These are phyloP conservation scores for Tympanuchus pallidicinctus DNA, from an alignment of 2,113 vertebrate species.

Conservation along the genomic window DNA sequence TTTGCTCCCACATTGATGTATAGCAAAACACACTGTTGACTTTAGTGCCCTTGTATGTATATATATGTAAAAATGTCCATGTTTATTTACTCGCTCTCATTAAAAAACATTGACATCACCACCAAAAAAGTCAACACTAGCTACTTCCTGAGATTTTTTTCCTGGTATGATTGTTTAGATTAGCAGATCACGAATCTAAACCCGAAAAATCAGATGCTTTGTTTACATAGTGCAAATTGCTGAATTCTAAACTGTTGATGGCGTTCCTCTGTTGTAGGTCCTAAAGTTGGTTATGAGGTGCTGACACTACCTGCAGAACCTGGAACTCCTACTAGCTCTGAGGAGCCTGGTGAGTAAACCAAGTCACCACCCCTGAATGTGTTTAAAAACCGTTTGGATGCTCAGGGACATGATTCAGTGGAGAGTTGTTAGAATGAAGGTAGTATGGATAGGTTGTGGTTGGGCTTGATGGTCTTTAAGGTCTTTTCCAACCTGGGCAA, in stretches of 20 bases:
- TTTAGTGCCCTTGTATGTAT: not conserved
- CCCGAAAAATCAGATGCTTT: not conserved
- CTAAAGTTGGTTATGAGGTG: conserved; percentile 63
- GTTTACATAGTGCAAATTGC: not conserved
- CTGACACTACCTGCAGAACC: conserved; percentile 58
- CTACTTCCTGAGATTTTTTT: not conserved
- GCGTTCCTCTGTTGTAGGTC: conserved; percentile 38
- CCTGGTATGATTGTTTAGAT: not conserved
- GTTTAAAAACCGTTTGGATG: no score
- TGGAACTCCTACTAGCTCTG: conserved; percentile 33
- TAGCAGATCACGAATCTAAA: not conserved
- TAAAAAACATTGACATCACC: not conserved
- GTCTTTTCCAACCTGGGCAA: no score
- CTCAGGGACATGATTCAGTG: no score
- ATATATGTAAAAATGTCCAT: not conserved
- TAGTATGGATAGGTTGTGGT: no score
- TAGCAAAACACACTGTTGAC: not conserved
- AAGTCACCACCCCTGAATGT: no score
- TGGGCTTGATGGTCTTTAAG: no score
- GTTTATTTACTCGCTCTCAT: not conserved
- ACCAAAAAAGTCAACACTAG: not conserved
- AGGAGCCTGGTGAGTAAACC: conserved; percentile 66
- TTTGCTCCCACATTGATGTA: not conserved
- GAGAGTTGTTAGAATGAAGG: no score
- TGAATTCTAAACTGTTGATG: not conserved